A percentile compares a stretch with the other conserved stretches of the same genome.
phyloP scores from a whole-genome alignment of 2,888 invertebrate genomes.

The Leptinotarsa tumamoca region DNA sequence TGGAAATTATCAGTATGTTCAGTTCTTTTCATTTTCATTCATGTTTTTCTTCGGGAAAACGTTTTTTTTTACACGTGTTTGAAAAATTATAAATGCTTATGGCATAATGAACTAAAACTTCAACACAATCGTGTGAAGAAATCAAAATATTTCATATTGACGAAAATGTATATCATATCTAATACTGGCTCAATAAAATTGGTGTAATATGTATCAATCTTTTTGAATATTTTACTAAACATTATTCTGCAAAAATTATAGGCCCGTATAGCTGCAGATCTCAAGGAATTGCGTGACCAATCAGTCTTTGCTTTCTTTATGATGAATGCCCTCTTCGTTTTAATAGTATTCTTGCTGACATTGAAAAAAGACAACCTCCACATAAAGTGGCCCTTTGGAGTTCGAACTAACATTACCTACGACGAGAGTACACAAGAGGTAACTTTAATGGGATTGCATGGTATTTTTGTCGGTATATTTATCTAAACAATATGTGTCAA shows the following conservation, averaged over 20 bases:
- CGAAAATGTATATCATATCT: not conserved
- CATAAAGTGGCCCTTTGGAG: slow-evolving; percentile 96
- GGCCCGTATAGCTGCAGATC: slow-evolving; percentile 90
- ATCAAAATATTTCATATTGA: no score
- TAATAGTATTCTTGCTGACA: slow-evolving; percentile 98
- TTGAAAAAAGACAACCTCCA: slow-evolving; percentile 97
- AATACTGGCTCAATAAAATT: not conserved
- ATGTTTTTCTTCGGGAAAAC: no score
- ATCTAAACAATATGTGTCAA: not conserved
- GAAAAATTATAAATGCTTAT: no score
- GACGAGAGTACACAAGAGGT: slow-evolving; percentile 92
- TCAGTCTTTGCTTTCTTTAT: slow-evolving; percentile 98
- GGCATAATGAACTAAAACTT: no score
- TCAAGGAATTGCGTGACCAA: slow-evolving; percentile 94
- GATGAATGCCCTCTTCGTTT: slow-evolving; percentile 98
- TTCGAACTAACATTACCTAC: slow-evolving; percentile 93
- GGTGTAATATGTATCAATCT: no score
- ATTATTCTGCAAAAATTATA: slow-evolving; percentile 69
- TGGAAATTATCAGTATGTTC: no score
- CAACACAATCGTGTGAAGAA: no score
- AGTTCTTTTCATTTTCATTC: no score
- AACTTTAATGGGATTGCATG: slow-evolving; percentile 69
- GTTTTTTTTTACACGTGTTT: no score
- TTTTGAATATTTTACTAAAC: slow-evolving; percentile 6
- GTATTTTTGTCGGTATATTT: slow-evolving; percentile 45